Base-by-base conservation (phyloP, 2,113 vertebrate genomes). In the Cnemophilus loriae region DNA sequence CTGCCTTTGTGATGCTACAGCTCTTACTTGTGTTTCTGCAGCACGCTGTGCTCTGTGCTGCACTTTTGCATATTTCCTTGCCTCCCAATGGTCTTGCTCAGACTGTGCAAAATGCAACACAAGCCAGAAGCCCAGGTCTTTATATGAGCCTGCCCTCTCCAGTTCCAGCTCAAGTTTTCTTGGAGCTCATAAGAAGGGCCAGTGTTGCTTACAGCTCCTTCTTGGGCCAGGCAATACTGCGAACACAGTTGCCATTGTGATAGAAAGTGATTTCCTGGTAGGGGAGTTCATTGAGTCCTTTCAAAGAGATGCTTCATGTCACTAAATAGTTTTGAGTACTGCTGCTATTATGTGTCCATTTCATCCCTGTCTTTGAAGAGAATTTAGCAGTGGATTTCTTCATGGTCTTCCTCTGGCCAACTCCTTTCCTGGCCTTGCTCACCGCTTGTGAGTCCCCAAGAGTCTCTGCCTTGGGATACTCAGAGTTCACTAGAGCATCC, bases 11-110 rank as follows among this genome's bases (percentile, higher is more conserved):
- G 67, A 27, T 77, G 24, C 35, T 50, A 4, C 39, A 37, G 59
- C 39, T 85, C 42, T 79, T 75, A 6, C 32, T 21, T 37, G 32
- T 74, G 27, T 69, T 96, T 75, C 69, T 76, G 59, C 46, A 73
- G n/a, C 26, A 3, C 2, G 1, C 5, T 30, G 27, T 74, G 10
- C 37, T 90, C 64, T 55, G 69, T 77, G 32, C 49, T 89, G 35
- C 1, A 1, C 11, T 13, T 44, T 30, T 37, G 4, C 1, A 0
- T 20, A 10, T 59, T 71, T 71, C 30, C 68, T 1, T 35, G n/a
- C 39, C 19, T 87, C 33, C 44, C 47, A 64, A 0, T 16, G 22
- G 9, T 73, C 55, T 86, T 55, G 35, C 16, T 94, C 32, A 87
- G 49, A 35, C 61, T 65, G 41, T 76, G 67, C 44, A 74, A 64